phyloP scores from a whole-genome alignment of 2,888 invertebrate species.

The Cosmopolites sordidus region DNA sequence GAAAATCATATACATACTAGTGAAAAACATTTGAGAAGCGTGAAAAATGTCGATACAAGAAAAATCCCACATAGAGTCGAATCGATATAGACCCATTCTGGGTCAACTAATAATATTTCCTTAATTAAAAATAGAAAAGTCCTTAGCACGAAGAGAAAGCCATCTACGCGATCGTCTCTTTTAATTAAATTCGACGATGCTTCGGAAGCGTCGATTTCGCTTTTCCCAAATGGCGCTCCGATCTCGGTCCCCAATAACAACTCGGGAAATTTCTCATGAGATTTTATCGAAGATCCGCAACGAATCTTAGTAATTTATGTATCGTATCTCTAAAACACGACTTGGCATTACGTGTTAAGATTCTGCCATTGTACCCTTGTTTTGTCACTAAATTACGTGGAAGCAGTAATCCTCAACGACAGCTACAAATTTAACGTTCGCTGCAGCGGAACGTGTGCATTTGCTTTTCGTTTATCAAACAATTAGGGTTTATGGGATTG shows the following conservation, averaged over 20 bases:
- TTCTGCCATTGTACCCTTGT: slow-evolving; percentile 43
- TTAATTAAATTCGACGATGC: neutral
- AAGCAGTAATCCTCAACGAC: slow-evolving; percentile 43
- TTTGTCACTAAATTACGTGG: slow-evolving; percentile 45
- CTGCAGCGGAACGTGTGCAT: slow-evolving; percentile 32
- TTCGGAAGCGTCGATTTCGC: slow-evolving; percentile 4
- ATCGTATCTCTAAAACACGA: slow-evolving; percentile 30
- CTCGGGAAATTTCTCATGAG: slow-evolving; percentile 19
- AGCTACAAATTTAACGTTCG: slow-evolving; percentile 42
- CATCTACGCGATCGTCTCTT: neutral
- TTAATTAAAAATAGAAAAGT: no score
- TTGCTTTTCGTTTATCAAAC: slow-evolving; percentile 33
- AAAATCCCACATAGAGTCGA: no score
- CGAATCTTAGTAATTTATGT: slow-evolving; percentile 35
- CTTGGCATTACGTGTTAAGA: slow-evolving; percentile 40
- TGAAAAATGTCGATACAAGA: no score
- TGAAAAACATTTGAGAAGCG: no score
- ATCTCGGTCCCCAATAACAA: slow-evolving; percentile 10
- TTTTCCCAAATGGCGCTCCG: neutral
- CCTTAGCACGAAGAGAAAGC: no score
- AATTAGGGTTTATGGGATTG: slow-evolving; percentile 22
- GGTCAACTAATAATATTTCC: no score
- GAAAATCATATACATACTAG: no score
- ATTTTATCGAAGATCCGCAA: slow-evolving; percentile 30
- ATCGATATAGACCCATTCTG: no score